Conservation (phyloP, 2,113 vertebrate species). For the Zosterops lateralis region DNA sequence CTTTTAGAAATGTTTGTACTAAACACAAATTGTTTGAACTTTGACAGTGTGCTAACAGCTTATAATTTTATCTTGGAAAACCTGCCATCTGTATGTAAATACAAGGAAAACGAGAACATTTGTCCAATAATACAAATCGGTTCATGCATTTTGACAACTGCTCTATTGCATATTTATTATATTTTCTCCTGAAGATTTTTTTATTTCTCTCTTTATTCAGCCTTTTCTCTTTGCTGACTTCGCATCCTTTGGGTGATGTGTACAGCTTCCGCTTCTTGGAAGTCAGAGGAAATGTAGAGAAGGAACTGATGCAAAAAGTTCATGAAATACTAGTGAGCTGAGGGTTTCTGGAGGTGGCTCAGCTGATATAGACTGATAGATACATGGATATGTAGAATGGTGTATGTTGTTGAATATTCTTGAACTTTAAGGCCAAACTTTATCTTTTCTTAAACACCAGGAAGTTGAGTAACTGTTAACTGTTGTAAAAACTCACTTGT, state of each 20-base stretch:
- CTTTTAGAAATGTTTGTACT: neutral
- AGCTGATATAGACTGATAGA: neutral
- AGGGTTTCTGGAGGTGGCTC: neutral
- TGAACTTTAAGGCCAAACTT: neutral
- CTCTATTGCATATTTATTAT: neutral
- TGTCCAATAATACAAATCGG: neutral
- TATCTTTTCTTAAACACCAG: neutral
- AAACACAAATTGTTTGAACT: neutral
- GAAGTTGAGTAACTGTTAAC: neutral
- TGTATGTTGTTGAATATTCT: neutral
- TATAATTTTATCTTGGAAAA: conserved; percentile 24
- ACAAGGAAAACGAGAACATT: neutral
- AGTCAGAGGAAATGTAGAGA: neutral
- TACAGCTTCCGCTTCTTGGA: neutral
- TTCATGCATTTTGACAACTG: neutral
- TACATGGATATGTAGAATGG: neutral
- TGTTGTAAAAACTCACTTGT: neutral
- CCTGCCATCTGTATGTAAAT: neutral
- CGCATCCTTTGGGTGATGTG: neutral
- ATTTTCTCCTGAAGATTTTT: neutral
- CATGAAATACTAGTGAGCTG: neutral
- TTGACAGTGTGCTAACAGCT: neutral
- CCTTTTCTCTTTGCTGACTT: neutral
- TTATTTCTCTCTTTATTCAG: neutral
- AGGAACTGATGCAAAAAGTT: neutral